Conservation (phyloP, 2,888 invertebrate species). For the Cataglyphis cursor region DNA sequence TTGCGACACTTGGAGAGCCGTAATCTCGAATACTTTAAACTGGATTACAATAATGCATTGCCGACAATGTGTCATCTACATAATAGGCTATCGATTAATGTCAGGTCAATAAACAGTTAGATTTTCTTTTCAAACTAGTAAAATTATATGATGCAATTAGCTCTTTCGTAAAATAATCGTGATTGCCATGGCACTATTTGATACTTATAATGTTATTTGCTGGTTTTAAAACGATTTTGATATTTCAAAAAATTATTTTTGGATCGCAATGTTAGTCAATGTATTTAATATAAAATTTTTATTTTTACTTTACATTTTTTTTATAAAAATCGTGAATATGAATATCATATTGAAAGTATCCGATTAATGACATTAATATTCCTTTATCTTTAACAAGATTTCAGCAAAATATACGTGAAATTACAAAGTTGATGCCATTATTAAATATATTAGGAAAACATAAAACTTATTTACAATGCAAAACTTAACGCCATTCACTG, state of each 20-base stretch:
- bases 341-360: neutral
- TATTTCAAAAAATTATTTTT: neutral
- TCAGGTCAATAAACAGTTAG: neutral
- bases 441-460: neutral
- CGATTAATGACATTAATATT: neutral
- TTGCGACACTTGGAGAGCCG: slow-evolving; percentile 28
- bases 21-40: slow-evolving; percentile 50
- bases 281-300: neutral
- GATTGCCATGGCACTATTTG: neutral
- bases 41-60: slow-evolving; percentile 3
- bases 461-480: neutral
- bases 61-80: neutral
- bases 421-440: neutral
- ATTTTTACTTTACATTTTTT: neutral
- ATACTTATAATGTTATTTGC: neutral
- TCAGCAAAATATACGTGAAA: neutral
- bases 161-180: neutral
- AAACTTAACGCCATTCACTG: neutral
- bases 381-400: neutral
- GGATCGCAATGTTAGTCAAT: neutral
- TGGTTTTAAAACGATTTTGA: neutral
- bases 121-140: neutral
- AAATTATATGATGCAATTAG: neutral
- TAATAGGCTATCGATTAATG: neutral
- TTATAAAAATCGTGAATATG: neutral